Base-by-base conservation (phyloP, 2,888 invertebrate species). In the Macropis europaea region DNA sequence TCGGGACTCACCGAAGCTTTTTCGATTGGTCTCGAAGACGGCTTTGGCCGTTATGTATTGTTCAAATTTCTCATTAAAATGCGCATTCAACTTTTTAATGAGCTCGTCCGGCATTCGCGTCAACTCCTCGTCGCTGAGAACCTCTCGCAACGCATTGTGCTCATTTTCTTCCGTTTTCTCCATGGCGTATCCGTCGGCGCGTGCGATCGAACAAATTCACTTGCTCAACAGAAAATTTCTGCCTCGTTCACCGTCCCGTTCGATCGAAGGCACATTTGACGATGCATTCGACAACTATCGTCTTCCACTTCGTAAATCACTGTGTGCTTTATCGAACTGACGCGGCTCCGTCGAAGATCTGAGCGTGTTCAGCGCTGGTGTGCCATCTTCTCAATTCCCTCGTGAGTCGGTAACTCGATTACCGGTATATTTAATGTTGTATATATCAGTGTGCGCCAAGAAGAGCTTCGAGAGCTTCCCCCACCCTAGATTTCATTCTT, bases 11-110 rank as follows among this genome's bases (percentile, higher is more conserved):
- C 95, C 94, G 83, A 93, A 91, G 86, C 92, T 92, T 71, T 91
- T 91, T 88, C 92, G 92, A 82, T 92, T 92, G 70, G 93, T 93
- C 90, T 95, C 95, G 72, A 94, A 93, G 28, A 95, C 91, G 2
- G 95, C 95, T 90, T 94, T 95, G 26, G 94, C 92, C 61, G 94
- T 95, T 82, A 95, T 91, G 77, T 93, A 94, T 87, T 95, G 94
- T 83, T 94, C 94, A 85, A 94, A 93, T 87, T 93, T 93, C 63
- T 92, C 91, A 48, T 91, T 92, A 54, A 93, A 91, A 82, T 91
- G 92, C 32, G 87, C 88, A 82, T 93, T 93, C 38, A 96, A 91
- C 90, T 95, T 95, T 78, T 92, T 89, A 24, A 91, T 91, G 70
- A 93, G 89, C 80, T 90, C 91, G 64, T 89, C 87, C 61, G 93